phyloP scores from a whole-genome alignment of 2,888 invertebrate species.

The Eristalinus sepulchralis region DNA sequence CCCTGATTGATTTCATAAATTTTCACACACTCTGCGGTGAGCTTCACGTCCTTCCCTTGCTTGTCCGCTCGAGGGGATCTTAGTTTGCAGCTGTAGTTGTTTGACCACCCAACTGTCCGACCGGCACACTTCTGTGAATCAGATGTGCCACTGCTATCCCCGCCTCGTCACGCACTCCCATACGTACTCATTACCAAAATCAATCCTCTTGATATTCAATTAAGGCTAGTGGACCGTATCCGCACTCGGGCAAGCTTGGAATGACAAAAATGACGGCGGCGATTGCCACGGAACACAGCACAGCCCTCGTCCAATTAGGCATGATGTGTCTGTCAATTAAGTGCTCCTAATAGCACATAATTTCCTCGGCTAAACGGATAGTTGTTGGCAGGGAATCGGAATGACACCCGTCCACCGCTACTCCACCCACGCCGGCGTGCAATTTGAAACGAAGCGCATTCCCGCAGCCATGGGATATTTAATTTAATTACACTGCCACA shows the following conservation, averaged over 20 bases:
- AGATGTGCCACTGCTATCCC: neutral
- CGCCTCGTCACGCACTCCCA: neutral
- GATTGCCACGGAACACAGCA: slow-evolving; percentile 18
- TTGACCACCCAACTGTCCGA: too few relatives aligned
- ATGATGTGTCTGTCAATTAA: slow-evolving; percentile 63
- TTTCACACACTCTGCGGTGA: neutral
- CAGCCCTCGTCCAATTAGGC: slow-evolving; percentile 45
- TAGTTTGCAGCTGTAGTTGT: too few relatives aligned
- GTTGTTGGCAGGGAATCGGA: slow-evolving; percentile 23
- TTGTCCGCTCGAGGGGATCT: neutral
- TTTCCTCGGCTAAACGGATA: slow-evolving; percentile 36
- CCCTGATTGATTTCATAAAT: neutral
- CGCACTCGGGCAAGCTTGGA: slow-evolving; percentile 3
- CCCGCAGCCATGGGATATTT: slow-evolving; percentile 53
- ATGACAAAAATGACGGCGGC: slow-evolving; percentile 37
- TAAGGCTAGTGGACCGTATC: slow-evolving; percentile 16
- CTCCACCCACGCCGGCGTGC: slow-evolving; percentile 49
- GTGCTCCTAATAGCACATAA: slow-evolving; percentile 62
- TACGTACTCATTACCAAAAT: neutral
- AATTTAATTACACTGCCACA: slow-evolving; percentile 66
- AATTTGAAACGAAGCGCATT: slow-evolving; percentile 49
- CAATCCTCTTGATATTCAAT: neutral
- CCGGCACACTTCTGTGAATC: too few relatives aligned
- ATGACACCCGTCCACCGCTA: neutral
- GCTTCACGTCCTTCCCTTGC: neutral